Evolutionary conservation across 1,140 invertebrate species (phyloP), one percentile per base, ranked within the genome.

Genomic region (Aphidius ervi): DNA sequence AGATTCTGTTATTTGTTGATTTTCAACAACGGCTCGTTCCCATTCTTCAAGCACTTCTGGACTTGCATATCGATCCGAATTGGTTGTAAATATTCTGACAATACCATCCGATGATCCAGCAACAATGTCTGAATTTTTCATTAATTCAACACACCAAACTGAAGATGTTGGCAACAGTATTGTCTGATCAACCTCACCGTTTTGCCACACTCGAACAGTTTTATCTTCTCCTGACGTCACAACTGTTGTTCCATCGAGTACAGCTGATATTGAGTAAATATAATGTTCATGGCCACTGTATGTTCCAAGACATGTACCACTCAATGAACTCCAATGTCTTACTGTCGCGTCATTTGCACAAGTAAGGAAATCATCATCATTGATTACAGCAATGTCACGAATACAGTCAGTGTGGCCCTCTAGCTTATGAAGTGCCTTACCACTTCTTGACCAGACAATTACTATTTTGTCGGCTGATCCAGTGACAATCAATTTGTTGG

Each of bases 401-500:
- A 98, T 93, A 82, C 94, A 96, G 72, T 98, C 95, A 42, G 86
- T 90, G 72, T 98, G 95, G 7, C 89, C 94, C 82, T 81, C 69
- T 57, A 84, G 64, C 56, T 71, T 76, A 4, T 78, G 81, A 31
- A 85, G 72, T 54, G 82, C 63, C 42, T 75, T 72, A 9, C 85
- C 86, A 68, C 83, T 76, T 20, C 78, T 81, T 58, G 84, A 84
- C 94, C 94, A 97, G 8, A 95, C 70, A 66, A 88, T 88, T 52
- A 98, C 91, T 9, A 84, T 87, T 79, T 94, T 95, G 77, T 99
- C 97, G 23, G 96, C 97, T 3, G 90, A 92, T 8, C 87, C 93
- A 20, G 95, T 96, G 0, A 94, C 81, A 70, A 93, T 86, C 45
- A 82, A 78, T 3, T 80, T 76, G 66, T 84, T 82, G 3, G 74